A percentile compares a stretch with the other conserved stretches of the same genome.
These are phyloP conservation scores for Pantelozetes paolii DNA, from an alignment of 2,888 invertebrate genomes.

Conservation along the genomic window DNA sequence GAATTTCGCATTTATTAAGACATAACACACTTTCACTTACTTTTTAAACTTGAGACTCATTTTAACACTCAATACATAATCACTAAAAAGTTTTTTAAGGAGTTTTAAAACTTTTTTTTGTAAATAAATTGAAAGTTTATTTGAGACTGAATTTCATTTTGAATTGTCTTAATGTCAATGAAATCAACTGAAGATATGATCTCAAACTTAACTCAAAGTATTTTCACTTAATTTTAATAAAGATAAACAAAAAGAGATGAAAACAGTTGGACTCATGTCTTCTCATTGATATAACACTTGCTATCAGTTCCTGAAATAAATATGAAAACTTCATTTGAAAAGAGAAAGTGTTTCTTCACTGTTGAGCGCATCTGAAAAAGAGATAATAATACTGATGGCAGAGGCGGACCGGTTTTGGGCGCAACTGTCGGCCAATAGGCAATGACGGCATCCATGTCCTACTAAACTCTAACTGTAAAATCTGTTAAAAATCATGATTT, in stretches of 20 bases:
- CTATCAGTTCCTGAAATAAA: slow-evolving; percentile 8
- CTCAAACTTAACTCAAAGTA: not conserved
- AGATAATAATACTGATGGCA: not conserved
- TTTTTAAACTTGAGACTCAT: not conserved
- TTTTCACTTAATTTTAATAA: not conserved
- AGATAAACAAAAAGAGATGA: not conserved
- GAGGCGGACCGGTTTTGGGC: slow-evolving; percentile 33
- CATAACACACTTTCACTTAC: not conserved
- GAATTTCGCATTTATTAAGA: too few species aligned
- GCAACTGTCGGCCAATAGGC: slow-evolving; percentile 22
- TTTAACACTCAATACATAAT: not conserved
- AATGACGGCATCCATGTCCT: slow-evolving; percentile 38
- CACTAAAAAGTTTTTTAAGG: not conserved
- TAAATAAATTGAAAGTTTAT: not conserved
- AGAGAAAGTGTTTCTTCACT: slow-evolving; percentile 27
- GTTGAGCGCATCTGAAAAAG: not conserved
- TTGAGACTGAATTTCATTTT: not conserved
- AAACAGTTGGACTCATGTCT: not conserved
- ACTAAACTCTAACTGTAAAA: slow-evolving; percentile 38
- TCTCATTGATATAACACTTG: not conserved
- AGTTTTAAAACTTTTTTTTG: not conserved
- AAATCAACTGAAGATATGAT: not conserved
- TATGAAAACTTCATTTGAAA: not conserved
- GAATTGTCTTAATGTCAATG: not conserved
- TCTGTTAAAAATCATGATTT: slow-evolving; percentile 19